Conservation (phyloP, 2,797 vertebrate genomes). For the Cuculus canorus region DNA sequence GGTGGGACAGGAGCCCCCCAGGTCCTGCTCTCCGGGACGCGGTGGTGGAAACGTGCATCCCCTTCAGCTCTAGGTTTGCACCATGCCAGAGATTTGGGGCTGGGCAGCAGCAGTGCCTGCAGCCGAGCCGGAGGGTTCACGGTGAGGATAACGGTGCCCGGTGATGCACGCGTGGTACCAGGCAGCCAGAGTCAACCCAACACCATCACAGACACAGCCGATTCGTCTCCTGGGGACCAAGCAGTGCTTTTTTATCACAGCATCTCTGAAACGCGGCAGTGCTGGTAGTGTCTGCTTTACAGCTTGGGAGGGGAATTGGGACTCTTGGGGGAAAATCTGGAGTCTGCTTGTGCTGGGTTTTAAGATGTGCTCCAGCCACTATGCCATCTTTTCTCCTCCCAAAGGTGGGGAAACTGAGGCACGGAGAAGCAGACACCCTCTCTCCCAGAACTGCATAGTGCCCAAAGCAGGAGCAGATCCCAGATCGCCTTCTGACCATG, state of each 20-base stretch:
- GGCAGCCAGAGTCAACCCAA: neutral
- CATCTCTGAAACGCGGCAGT: neutral
- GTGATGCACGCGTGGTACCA: too few species aligned
- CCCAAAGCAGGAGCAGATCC: neutral
- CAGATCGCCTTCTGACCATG: neutral
- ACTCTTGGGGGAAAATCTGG: neutral
- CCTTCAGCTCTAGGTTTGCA: neutral
- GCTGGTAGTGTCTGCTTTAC: neutral
- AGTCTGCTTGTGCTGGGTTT: neutral
- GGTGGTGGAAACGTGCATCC: neutral
- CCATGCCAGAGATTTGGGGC: neutral
- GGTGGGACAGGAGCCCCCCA: neutral
- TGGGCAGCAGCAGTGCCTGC: neutral
- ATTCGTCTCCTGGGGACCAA: neutral
- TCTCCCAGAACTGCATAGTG: accelerated
- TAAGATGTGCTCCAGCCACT: accelerated
- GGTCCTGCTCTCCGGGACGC: neutral
- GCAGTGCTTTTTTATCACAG: accelerated
- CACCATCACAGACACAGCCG: accelerated
- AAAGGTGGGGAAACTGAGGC: neutral
- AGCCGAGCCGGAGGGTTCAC: neutral
- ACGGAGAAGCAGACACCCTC: neutral
- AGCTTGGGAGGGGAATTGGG: too few species aligned
- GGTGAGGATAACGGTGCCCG: neutral
- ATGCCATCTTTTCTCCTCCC: accelerated